Base-by-base conservation (phyloP, 2,797 vertebrate species). In the Oreochromis grahami region DNA sequence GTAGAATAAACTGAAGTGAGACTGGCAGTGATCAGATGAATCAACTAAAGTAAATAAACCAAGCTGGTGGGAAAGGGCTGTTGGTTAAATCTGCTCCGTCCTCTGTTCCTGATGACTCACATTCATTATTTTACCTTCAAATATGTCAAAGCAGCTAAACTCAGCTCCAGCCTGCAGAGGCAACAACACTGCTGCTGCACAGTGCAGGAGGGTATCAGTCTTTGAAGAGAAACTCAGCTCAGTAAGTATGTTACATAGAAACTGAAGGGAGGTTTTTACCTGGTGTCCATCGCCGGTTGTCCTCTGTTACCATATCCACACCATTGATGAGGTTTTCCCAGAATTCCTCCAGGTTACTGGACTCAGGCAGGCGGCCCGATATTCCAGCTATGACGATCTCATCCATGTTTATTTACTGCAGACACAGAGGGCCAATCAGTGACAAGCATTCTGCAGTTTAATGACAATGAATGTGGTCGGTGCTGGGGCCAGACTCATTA, bases 261-360 rank as follows among this genome's bases (percentile, higher is more conserved):
- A 3, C 8, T n/a, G 13, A 56, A 29, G n/a, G 21, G 2, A 53
- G 12, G 2, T 38, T 21, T 32, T 94, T 84, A 99, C 99, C 99
- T 84, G 98, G 97, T 83, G 98, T 99, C 99, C 99, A 99, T 56
- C 98, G 95, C 79, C 98, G 93, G 94, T 98, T 96, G 51, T 99
- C 98, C 9, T 99, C 98, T 13, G 98, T 99, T 86, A 99, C 98
- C 99, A 99, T 99, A 94, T 99, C 99, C 79, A 99, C 96, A 15
- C 98, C 97, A 63, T 96, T 97, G 45, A 98, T 94, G 87, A 99
- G 97, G 91, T 99, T 99, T 70, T 97, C 97, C 99, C 99, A 99
- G 95, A 99, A 99, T 91, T 99, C 98, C 85, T 98, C 94, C 91
- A 99, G 89, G 93, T 98, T 98, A 79, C 97, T 94, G 0, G 98